Conservation (phyloP, 2,113 vertebrate genomes). For the Megaceryle torquata region DNA sequence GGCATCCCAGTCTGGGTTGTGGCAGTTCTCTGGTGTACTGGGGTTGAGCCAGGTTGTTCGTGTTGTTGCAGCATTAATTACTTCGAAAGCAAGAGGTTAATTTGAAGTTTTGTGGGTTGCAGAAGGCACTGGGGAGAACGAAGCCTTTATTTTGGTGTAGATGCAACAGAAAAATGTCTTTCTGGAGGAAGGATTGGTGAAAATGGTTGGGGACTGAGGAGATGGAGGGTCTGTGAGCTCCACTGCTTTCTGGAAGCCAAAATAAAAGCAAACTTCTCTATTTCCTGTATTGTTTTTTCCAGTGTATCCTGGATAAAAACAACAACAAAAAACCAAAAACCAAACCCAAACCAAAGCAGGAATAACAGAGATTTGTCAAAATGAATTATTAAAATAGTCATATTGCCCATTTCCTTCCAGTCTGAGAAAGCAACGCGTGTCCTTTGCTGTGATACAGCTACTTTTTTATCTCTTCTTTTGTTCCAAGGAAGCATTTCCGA, state of each 20-base stretch:
- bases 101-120: neutral
- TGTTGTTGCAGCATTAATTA: neutral
- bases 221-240: neutral
- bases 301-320: neutral
- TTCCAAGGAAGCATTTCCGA: neutral
- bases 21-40: neutral
- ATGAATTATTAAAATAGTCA: neutral
- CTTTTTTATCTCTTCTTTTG: neutral
- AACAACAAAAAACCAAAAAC: neutral
- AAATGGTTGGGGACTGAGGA: neutral
- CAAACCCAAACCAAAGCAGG: neutral
- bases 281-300: neutral
- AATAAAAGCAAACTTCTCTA: neutral
- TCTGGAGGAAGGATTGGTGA: neutral
- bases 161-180: neutral
- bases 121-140: neutral
- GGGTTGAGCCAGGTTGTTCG: neutral
- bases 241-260: neutral
- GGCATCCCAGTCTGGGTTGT: neutral
- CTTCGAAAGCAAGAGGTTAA: neutral
- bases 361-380: neutral
- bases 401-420: neutral
- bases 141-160: neutral
- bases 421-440: neutral
- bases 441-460: neutral